phyloP scores from a whole-genome alignment of 1,140 invertebrate genomes.

The Drosophila micromelanica region DNA sequence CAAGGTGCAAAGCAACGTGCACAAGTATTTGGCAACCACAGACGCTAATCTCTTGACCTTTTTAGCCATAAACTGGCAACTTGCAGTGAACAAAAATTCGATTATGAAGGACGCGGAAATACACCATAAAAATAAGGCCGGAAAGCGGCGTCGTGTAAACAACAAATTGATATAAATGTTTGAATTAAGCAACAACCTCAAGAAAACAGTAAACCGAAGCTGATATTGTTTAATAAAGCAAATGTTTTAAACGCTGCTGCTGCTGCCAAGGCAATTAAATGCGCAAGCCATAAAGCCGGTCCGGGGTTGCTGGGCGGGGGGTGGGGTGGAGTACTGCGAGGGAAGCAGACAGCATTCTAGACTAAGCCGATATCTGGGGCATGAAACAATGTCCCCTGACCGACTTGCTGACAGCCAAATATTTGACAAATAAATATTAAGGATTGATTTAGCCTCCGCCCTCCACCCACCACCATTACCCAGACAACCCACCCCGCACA shows the following conservation, averaged over 20 bases:
- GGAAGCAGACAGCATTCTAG: slow-evolving; percentile 7
- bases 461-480: background rate
- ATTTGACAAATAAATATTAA: slow-evolving; percentile 75
- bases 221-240: slow-evolving; percentile 55
- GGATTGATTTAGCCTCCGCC: slow-evolving; percentile 5
- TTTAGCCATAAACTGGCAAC: slow-evolving; percentile 32
- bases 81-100: slow-evolving; percentile 52
- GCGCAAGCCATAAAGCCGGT: slow-evolving; percentile 1
- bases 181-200: slow-evolving; percentile 16
- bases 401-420: slow-evolving; percentile 59
- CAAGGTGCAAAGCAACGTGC: slow-evolving; percentile 10
- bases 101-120: slow-evolving; percentile 56
- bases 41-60: slow-evolving; percentile 62
- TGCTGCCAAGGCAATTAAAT: slow-evolving; percentile 58
- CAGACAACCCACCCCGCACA: background rate
- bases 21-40: slow-evolving; percentile 54
- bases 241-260: slow-evolving; percentile 42
- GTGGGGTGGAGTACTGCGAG: background rate
- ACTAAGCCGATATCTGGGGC: slow-evolving; percentile 61
- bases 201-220: background rate
- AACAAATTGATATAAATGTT: slow-evolving; percentile 64
- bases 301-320: background rate
- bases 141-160: slow-evolving; percentile 45
- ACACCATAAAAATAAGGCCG: slow-evolving; percentile 1
- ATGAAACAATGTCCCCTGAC: slow-evolving; percentile 56